Percentiles rank a stretch among this genome's conserved stretches.
These are phyloP conservation scores for Psilopsiagon aurifrons DNA, from an alignment of 2,113 vertebrate species.

Conservation along the genomic window DNA sequence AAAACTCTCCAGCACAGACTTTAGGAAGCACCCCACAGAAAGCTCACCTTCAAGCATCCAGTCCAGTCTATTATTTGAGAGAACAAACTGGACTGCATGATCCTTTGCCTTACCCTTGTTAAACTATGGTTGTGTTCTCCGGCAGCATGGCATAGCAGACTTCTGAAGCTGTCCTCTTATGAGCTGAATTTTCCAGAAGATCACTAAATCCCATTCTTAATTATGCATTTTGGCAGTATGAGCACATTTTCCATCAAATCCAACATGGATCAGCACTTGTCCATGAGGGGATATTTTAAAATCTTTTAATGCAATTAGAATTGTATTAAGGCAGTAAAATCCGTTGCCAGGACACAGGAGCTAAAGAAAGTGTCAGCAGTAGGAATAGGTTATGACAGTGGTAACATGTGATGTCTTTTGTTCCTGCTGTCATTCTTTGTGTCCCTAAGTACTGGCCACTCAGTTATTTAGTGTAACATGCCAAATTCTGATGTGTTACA, in stretches of 20 bases:
- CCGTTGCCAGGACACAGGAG: background rate
- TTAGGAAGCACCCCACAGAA: background rate
- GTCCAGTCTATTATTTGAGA: background rate
- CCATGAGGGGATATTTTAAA: background rate
- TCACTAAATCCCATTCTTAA: background rate
- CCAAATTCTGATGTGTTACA: background rate
- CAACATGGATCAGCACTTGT: background rate
- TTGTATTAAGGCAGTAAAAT: slow-evolving; percentile 1
- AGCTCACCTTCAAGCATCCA: background rate
- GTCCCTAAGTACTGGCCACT: background rate
- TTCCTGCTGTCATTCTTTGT: background rate
- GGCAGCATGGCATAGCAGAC: background rate
- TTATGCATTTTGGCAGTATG: background rate
- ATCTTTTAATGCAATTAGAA: background rate
- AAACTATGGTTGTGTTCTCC: background rate
- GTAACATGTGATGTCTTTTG: background rate
- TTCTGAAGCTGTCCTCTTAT: background rate
- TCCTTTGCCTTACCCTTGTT: background rate
- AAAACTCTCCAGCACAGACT: background rate
- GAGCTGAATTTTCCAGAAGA: background rate
- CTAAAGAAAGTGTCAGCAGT: background rate
- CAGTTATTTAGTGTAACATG: background rate
- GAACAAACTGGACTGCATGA: background rate
- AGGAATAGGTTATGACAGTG: background rate
- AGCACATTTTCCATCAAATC: background rate